Percentiles rank a stretch among this genome's conserved stretches.
Conservation (phyloP, 2,888 invertebrate genomes). For the Allolobophora icterica region DNA sequence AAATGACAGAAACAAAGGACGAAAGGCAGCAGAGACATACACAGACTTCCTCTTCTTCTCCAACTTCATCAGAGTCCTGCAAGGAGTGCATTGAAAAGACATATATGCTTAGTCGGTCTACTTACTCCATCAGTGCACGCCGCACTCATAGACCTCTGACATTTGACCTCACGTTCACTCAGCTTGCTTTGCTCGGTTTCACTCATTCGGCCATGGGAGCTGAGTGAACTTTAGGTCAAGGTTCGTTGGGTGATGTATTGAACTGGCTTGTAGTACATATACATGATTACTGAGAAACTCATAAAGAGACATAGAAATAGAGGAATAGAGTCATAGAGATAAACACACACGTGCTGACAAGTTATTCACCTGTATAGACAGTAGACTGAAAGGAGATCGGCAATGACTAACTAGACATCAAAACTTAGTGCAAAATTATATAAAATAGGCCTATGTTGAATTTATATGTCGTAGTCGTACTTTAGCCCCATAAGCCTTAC, state of each 20-base stretch:
- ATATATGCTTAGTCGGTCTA: no score
- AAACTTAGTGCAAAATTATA: neutral
- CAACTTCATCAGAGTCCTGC: constrained; percentile 18
- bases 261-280: neutral
- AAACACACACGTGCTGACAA: neutral
- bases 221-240: neutral
- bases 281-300: no score
- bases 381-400: neutral
- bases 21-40: neutral
- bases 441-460: neutral
- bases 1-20: neutral
- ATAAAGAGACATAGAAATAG: no score
- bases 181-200: neutral
- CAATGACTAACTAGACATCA: neutral
- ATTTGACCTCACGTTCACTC: neutral
- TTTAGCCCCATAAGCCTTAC: no score
- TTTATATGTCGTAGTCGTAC: neutral
- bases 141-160: no score
- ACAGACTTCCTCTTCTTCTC: neutral
- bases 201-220: neutral
- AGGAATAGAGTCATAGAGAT: no score
- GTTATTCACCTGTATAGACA: neutral
- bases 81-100: no score
- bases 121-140: no score
- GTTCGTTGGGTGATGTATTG: neutral